phyloP scores from a whole-genome alignment of 2,113 vertebrate species.

The Sapajus apella region DNA sequence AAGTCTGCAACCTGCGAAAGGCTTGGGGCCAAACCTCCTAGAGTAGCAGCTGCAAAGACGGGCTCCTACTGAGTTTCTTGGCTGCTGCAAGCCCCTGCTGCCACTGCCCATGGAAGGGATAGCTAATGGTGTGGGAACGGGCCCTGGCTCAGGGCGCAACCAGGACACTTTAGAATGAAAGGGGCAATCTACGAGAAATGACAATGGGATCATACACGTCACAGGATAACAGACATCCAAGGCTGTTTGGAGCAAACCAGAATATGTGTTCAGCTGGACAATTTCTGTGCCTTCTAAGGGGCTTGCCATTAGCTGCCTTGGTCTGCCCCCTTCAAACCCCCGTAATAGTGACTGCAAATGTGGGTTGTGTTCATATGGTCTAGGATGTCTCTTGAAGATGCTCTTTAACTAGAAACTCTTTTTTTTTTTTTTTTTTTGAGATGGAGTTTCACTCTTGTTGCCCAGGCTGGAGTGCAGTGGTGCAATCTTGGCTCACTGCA shows the following conservation, averaged over 20 bases:
- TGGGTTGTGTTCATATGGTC: not conserved
- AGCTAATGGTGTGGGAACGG: not conserved
- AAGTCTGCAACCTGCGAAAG: not conserved
- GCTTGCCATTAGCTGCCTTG: not conserved
- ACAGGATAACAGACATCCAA: not conserved
- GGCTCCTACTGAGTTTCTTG: not conserved
- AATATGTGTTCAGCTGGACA: not conserved
- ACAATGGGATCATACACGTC: too few species aligned
- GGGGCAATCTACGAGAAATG: not conserved
- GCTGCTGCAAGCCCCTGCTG: too few species aligned
- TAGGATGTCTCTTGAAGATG: not conserved
- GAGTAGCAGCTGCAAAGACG: too few species aligned
- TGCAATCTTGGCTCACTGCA: too few species aligned
- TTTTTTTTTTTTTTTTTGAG: slow-evolving; percentile 7
- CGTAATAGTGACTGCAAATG: not conserved
- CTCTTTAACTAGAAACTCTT: not conserved
- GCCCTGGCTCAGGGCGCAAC: not conserved
- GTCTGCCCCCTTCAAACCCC: not conserved
- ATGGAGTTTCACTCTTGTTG: too few species aligned
- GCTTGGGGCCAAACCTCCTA: not conserved
- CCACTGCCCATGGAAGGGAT: not conserved
- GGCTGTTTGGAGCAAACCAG: not conserved
- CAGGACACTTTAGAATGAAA: not conserved
- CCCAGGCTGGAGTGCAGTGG: too few species aligned
- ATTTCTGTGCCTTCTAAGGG: not conserved